phyloP scores from a whole-genome alignment of 2,113 vertebrate genomes.

The Hippocampus comes region DNA sequence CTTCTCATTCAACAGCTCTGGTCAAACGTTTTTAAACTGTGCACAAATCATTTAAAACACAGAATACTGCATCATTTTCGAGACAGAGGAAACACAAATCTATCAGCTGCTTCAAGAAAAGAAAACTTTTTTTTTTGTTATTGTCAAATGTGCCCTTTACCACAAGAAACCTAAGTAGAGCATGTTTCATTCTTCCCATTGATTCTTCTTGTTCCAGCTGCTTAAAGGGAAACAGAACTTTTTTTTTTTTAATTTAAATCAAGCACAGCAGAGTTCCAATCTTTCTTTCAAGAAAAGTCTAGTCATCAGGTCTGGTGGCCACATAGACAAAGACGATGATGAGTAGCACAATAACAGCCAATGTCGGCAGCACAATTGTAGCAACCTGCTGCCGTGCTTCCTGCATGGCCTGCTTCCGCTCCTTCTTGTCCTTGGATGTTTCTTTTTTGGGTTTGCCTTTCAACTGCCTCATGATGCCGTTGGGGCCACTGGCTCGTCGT shows the following conservation, averaged over 20 bases:
- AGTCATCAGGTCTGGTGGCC: conserved; percentile 88
- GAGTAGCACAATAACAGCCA: conserved; percentile 83
- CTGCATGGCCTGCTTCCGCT: conserved; percentile 95
- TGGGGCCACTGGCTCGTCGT: not conserved
- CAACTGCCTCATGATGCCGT: conserved; percentile 88
- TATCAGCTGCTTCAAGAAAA: not conserved
- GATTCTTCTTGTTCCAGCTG: not conserved
- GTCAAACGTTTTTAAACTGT: conserved; percentile 24
- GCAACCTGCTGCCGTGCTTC: conserved; percentile 91
- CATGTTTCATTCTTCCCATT: not conserved
- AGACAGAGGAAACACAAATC: not conserved
- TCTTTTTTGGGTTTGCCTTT: conserved; percentile 97
- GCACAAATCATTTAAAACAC: conserved; percentile 49
- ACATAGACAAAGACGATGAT: conserved; percentile 94
- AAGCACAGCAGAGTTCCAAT: not conserved
- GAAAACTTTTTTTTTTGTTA: not conserved
- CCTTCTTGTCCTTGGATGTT: conserved; percentile 94
- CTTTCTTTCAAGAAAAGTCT: conserved; percentile 1
- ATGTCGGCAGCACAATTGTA: conserved; percentile 88
- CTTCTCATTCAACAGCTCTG: conserved; percentile 5
- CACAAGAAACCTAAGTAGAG: too few species aligned
- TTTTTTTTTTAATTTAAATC: not conserved
- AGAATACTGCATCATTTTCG: conserved; percentile 14
- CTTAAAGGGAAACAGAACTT: not conserved
- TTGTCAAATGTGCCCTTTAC: not conserved